Conservation (phyloP, 2,113 vertebrate genomes). For the Podarcis raffonei region DNA sequence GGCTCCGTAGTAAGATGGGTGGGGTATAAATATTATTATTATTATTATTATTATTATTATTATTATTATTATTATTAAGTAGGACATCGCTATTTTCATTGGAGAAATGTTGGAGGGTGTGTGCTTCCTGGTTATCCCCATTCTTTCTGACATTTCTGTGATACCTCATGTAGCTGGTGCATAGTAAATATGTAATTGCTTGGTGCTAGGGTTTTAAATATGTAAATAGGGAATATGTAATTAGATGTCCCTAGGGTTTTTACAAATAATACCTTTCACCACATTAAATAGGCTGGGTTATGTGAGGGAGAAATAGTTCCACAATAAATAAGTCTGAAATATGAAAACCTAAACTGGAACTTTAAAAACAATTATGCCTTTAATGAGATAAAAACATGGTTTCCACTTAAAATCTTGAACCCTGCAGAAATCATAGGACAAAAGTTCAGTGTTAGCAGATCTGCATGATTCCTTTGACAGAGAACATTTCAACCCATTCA, state of each 20-base stretch:
- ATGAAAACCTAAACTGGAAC: background rate
- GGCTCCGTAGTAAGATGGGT: no score
- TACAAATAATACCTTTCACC: background rate
- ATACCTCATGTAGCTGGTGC: background rate
- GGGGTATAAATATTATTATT: no score
- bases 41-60: no score
- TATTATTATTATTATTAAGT: no score
- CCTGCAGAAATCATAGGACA: constrained; percentile 40
- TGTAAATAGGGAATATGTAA: background rate
- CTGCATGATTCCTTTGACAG: constrained; percentile 47
- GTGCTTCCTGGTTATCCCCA: background rate
- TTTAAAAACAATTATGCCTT: constrained; percentile 7
- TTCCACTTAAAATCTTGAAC: background rate
- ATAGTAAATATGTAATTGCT: background rate
- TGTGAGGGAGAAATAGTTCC: background rate
- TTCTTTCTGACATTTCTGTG: background rate
- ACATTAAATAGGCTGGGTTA: background rate
- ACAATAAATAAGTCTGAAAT: background rate
- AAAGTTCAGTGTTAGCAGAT: constrained; percentile 46
- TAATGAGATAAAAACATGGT: background rate
- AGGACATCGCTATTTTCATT: no score
- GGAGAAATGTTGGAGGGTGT: no score
- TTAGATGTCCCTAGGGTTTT: background rate
- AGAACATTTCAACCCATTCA: constrained; percentile 53
- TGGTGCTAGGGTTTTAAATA: background rate